These are phyloP conservation scores for Mesocricetus auratus DNA, from an alignment of 2,113 vertebrate species.

Conservation along the genomic window DNA sequence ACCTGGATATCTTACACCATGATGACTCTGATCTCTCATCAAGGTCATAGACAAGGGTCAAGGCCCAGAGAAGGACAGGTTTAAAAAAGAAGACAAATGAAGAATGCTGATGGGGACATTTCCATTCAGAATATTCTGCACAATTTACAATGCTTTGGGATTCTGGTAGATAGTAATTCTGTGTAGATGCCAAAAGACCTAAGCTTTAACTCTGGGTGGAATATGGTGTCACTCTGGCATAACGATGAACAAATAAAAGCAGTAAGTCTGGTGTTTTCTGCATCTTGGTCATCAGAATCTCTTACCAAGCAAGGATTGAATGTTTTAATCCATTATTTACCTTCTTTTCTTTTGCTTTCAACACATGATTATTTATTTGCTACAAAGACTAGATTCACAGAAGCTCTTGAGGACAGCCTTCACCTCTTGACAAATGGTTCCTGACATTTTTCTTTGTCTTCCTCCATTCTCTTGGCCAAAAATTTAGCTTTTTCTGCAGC, in stretches of 20 bases:
- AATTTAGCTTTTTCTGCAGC: background rate
- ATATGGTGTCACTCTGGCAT: background rate
- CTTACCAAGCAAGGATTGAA: background rate
- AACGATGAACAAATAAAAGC: background rate
- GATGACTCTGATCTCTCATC: background rate
- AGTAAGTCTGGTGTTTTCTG: background rate
- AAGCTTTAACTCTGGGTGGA: background rate
- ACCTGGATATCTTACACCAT: background rate
- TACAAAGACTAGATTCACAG: background rate
- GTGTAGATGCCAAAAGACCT: background rate
- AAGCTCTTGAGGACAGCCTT: background rate
- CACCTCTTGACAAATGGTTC: background rate
- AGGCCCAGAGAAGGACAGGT: background rate
- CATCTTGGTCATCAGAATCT: background rate
- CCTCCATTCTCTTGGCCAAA: background rate
- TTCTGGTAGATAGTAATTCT: background rate
- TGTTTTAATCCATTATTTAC: background rate
- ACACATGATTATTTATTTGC: background rate
- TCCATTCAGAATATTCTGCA: background rate
- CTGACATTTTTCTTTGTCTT: background rate
- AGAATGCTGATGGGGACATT: background rate
- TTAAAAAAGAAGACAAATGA: background rate
- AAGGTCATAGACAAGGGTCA: background rate
- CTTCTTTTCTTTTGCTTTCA: constrained; percentile 38
- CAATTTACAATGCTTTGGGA: background rate